Percentiles rank a stretch among this genome's conserved stretches.
Conservation (phyloP, 2,113 vertebrate species). For the Mandrillus leucophaeus region DNA sequence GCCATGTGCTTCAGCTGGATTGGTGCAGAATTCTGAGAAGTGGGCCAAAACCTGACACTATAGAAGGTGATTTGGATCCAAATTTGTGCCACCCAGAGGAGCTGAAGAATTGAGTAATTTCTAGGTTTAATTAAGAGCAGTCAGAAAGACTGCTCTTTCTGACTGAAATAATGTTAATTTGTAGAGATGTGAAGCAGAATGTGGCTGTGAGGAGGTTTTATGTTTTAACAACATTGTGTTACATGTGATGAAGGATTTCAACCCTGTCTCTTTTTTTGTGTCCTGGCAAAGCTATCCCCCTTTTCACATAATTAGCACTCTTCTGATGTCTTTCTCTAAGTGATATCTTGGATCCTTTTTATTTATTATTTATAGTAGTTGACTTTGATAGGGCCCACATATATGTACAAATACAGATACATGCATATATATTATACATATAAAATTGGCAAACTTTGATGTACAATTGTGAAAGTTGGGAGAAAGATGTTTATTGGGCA, state of each 20-base stretch:
- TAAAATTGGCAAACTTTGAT: not conserved
- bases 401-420: not conserved
- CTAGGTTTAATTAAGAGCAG: not conserved
- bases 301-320: not conserved
- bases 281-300: not conserved
- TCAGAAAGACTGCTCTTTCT: not conserved
- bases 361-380: not conserved
- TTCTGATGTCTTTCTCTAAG: not conserved
- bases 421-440: not conserved
- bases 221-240: not conserved
- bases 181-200: not conserved
- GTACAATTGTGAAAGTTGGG: not conserved
- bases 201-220: not conserved
- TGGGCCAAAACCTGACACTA: not conserved
- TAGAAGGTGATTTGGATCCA: not conserved
- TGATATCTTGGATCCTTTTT: not conserved
- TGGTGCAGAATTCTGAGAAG: not conserved
- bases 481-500: not conserved
- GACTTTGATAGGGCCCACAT: not conserved
- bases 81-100: not conserved
- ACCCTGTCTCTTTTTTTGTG: not conserved
- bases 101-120: not conserved
- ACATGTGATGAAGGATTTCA: not conserved
- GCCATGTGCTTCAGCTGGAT: not conserved
- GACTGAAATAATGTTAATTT: not conserved